Evolutionary conservation across 2,797 vertebrate genomes (phyloP).

Genomic region (Chaunax sp.): DNA sequence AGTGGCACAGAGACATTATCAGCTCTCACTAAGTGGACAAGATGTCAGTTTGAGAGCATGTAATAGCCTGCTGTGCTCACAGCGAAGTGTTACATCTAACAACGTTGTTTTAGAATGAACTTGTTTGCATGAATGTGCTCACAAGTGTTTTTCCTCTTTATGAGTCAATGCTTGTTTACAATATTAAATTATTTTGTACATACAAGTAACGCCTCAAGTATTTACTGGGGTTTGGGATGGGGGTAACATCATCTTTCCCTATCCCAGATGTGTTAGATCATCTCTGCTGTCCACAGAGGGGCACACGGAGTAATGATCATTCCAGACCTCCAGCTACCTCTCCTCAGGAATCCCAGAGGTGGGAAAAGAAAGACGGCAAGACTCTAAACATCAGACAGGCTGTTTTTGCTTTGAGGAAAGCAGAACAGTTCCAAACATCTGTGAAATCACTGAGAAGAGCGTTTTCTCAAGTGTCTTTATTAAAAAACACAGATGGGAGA

Average conservation of each 20-base stretch:
- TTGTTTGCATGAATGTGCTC: constrained; percentile 34
- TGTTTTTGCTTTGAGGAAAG: constrained; percentile 62
- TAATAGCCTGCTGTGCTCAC: constrained; percentile 31
- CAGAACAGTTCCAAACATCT: constrained; percentile 69
- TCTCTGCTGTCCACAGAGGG: constrained; percentile 50
- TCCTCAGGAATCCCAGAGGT: constrained; percentile 64
- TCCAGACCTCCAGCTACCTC: constrained; percentile 70
- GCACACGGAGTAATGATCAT: constrained; percentile 67
- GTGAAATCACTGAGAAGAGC: constrained; percentile 67
- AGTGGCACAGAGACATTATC: constrained; percentile 17
- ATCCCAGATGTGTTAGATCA: constrained; percentile 53
- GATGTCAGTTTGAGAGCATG: constrained; percentile 18
- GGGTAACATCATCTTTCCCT: constrained; percentile 6
- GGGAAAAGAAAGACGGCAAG: constrained; percentile 37
- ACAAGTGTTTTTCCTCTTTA: constrained; percentile 32
- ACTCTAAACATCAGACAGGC: constrained; percentile 62
- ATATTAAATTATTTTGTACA: constrained; percentile 78
- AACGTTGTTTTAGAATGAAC: constrained; percentile 33
- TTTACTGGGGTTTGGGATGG: constrained; percentile 8
- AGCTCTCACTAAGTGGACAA: constrained; percentile 19
- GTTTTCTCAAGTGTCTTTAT: constrained; percentile 42
- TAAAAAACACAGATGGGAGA: constrained; percentile 57
- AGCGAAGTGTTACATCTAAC: constrained; percentile 24
- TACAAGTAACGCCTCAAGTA: constrained; percentile 25
- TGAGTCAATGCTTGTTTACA: constrained; percentile 70